Percentiles rank a stretch among this genome's conserved stretches.
Conservation (phyloP, 2,797 vertebrate species). For the Eulemur mongoz region DNA sequence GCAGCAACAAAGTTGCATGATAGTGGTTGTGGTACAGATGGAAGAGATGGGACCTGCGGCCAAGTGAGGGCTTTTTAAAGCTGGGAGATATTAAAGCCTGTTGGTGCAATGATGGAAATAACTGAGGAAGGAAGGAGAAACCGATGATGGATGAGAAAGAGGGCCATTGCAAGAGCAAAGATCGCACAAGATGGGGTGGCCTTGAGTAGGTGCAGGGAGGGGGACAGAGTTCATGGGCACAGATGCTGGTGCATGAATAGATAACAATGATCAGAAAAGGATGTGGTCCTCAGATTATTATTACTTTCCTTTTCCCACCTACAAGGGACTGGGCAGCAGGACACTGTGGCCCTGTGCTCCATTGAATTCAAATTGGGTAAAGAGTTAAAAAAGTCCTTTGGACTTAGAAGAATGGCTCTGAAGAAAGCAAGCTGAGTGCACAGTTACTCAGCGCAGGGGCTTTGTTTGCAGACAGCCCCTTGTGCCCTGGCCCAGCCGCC, state of each 20-base stretch:
- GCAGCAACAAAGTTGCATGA: too few relatives aligned
- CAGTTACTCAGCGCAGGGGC: background rate
- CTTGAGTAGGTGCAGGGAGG: rapidly evolving
- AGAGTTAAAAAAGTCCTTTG: background rate
- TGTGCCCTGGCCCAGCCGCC: background rate
- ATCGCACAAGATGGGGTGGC: rapidly evolving
- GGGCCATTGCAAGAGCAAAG: background rate
- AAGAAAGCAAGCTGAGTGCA: background rate
- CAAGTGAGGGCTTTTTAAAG: background rate
- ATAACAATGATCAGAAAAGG: background rate
- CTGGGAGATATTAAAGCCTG: background rate
- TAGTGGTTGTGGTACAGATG: too few relatives aligned
- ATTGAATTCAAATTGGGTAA: background rate
- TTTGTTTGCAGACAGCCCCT: background rate
- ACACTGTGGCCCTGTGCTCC: background rate
- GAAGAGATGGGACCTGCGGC: background rate
- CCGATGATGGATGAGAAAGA: background rate
- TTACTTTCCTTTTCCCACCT: background rate
- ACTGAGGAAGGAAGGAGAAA: background rate
- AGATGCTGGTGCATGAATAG: background rate
- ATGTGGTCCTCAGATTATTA: background rate
- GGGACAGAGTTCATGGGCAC: background rate
- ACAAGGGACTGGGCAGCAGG: too few relatives aligned
- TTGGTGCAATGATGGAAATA: background rate
- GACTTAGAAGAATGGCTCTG: background rate